Conservation (phyloP, 2,113 vertebrate genomes). For the Semnopithecus entellus region DNA sequence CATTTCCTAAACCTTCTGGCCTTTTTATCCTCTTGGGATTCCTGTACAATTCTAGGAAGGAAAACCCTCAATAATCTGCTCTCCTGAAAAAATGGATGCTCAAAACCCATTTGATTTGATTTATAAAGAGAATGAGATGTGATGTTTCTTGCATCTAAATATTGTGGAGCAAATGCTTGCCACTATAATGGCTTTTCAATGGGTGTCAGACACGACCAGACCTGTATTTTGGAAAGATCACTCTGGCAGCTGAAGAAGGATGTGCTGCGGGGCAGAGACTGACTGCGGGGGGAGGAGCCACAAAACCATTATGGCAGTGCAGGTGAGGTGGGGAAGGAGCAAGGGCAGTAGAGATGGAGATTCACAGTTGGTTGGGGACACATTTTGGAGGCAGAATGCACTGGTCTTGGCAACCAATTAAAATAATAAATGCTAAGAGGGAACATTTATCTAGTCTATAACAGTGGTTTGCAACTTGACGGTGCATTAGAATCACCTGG, state of each 20-base stretch:
- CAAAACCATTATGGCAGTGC: background rate
- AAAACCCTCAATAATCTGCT: background rate
- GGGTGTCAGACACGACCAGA: conserved; percentile 5
- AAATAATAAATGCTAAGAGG: background rate
- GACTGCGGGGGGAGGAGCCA: background rate
- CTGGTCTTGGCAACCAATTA: background rate
- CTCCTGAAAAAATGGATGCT: background rate
- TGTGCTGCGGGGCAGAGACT: background rate
- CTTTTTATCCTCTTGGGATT: background rate
- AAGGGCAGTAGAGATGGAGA: background rate
- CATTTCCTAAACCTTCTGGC: background rate
- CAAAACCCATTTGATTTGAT: conserved; percentile 46
- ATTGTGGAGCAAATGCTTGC: background rate
- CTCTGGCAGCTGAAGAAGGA: background rate
- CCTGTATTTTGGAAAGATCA: conserved; percentile 40
- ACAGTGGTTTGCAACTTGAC: background rate
- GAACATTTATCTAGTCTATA: background rate
- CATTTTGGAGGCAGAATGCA: background rate
- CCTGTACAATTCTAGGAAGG: conserved; percentile 7
- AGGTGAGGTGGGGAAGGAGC: background rate
- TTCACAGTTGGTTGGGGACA: background rate
- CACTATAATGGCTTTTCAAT: background rate
- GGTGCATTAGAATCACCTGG: background rate
- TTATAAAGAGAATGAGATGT: conserved; percentile 8
- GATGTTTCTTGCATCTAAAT: conserved; percentile 7